Base-by-base conservation (phyloP, 2,797 vertebrate genomes). In the Leptodactylus fallax region DNA sequence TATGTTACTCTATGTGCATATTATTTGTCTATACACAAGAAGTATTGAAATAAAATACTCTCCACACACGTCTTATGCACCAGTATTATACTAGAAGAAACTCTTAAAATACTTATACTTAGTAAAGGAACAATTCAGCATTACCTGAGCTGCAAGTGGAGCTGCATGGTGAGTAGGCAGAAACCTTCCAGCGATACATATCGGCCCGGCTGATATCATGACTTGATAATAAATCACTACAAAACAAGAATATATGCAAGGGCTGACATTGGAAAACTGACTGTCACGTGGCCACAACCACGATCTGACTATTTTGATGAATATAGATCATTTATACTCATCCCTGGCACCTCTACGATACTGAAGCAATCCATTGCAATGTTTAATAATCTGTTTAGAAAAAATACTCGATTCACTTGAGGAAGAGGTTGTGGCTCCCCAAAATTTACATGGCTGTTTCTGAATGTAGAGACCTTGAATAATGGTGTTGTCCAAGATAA, bases 181-280 rank as follows among this genome's bases (percentile, higher is more conserved):
- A 98, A 89, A 97, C 95, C 90, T 98, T 98, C 97, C 97, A 98
- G 85, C 96, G 95, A 91, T 98, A 98, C 96, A 96, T 95, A 92
- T 96, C 97, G 80, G 96, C 96, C 92, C 96, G 90, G 90, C 97
- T 97, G 90, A 97, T 93, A 86, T 97, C 96, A 0, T 94, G 95
- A 76, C 95, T 94, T 27, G 84, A 65, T 17, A 76, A 16, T 79
- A 45, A 12, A 27, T 89, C 88, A 58, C 88, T 89, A 55, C 17
- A 85, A 13, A 53, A 56, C 0, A 56, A 72, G 14, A 0, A 8
- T 17, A 83, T 47, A 79, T 23, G 17, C 14, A 16, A 45, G 14
- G 47, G 71, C 49, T 65, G 21, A 78, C n/a, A 9, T 51, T 1
- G 23, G n/a, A 6, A 53, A 25, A 36, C 36, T 36, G 36, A n/a